Conservation (phyloP, 2,888 invertebrate species). For the Cactoblastis cactorum region DNA sequence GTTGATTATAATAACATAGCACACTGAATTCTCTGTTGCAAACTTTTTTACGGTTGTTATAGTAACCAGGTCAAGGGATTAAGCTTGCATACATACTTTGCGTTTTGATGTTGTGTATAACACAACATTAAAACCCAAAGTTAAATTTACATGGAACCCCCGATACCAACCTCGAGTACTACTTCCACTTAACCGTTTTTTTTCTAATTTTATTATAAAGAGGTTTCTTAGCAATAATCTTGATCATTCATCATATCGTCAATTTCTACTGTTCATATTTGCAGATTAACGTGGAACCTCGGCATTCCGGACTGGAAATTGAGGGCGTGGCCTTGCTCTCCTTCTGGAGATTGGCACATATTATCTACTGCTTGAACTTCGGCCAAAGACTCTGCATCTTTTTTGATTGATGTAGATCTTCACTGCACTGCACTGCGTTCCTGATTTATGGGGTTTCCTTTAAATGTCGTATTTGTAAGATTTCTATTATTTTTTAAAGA, state of each 20-base stretch:
- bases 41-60: no score
- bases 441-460: slow-evolving; percentile 10
- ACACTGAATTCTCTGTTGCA: no score
- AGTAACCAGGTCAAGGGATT: no score
- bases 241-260: slow-evolving; percentile 19
- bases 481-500: no score
- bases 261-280: slow-evolving; percentile 37
- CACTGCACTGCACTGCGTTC: slow-evolving; percentile 13
- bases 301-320: slow-evolving; percentile 54
- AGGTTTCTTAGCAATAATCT: no score
- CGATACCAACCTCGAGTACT: not conserved
- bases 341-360: slow-evolving; percentile 73
- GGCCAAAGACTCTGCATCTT: slow-evolving; percentile 43
- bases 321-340: slow-evolving; percentile 70
- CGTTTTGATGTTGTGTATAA: no score
- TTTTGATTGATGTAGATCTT: slow-evolving; percentile 42
- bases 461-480: not conserved
- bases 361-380: slow-evolving; percentile 60
- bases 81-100: no score
- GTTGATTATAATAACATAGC: no score
- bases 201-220: no score
- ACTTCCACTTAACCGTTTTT: not conserved
- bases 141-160: no score
- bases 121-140: no score
- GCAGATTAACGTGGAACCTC: slow-evolving; percentile 49